Conservation (phyloP, 1,140 invertebrate species). For the Zophobas atratus region DNA sequence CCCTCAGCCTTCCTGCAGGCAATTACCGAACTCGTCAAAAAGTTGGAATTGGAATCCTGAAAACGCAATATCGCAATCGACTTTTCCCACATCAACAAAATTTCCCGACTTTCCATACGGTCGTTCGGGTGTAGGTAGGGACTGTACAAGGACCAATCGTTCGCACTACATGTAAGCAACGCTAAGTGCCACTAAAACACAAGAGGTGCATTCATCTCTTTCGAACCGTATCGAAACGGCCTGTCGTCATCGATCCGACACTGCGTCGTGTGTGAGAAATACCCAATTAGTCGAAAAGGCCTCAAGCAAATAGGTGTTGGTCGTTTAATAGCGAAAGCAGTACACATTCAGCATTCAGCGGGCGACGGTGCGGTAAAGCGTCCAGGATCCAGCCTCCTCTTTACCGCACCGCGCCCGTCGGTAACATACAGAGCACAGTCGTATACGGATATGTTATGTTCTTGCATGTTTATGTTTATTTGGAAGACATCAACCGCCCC, state of each 20-base stretch:
- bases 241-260: not conserved
- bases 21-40: no score
- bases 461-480: constrained; percentile 14
- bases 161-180: no score
- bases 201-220: no score
- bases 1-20: no score
- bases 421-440: constrained; percentile 16
- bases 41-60: no score
- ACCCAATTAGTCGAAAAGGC: constrained; percentile 53
- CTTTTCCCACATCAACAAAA: no score
- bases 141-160: no score
- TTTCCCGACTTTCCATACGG: no score
- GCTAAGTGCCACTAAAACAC: no score
- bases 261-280: constrained; percentile 51
- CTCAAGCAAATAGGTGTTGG: constrained; percentile 45
- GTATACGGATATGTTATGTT: constrained; percentile 7
- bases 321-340: constrained; percentile 52
- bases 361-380: constrained; percentile 2
- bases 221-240: no score
- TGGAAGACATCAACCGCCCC: constrained; percentile 51
- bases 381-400: not conserved
- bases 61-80: no score
- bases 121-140: no score
- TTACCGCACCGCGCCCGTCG: not conserved
- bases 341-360: constrained; percentile 57